A percentile compares a stretch with the other conserved stretches of the same genome.
Evolutionary conservation across 35 echinoderm and acorn worm species (phyloP).

Genomic region (Stichopus chloronotus): DNA sequence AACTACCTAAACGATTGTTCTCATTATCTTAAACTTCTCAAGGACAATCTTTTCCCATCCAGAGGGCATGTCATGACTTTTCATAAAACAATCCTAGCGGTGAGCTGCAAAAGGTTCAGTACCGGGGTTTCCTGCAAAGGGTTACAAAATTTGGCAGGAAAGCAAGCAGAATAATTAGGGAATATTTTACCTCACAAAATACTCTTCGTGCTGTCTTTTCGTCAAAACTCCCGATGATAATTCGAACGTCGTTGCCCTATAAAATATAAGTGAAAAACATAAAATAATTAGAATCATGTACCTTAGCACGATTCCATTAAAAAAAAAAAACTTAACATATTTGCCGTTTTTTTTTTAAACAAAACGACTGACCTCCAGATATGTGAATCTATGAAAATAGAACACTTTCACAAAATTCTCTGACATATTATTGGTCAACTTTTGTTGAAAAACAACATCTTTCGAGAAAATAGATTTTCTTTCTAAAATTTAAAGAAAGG

Average conservation of each 20-base stretch:
- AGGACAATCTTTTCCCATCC: neutral
- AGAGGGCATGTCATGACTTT: neutral
- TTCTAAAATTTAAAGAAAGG: neutral
- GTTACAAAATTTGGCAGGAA: neutral
- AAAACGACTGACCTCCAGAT: no score
- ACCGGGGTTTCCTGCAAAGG: neutral
- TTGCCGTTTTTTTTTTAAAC: no score
- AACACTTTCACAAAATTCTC: no score
- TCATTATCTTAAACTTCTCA: neutral
- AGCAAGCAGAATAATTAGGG: neutral
- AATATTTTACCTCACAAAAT: constrained; percentile 86
- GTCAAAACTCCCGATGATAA: constrained; percentile 92
- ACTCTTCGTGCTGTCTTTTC: constrained; percentile 88
- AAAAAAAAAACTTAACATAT: no score
- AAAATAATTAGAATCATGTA: neutral
- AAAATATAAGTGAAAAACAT: constrained; percentile 27
- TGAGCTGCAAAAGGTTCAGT: neutral
- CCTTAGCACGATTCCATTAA: no score
- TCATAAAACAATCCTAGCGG: neutral
- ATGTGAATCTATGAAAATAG: no score
- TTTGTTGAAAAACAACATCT: neutral
- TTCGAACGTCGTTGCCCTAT: constrained; percentile 83
- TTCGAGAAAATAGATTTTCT: no score
- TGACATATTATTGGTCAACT: no score
- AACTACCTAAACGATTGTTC: neutral